These are phyloP conservation scores for Passer montanus DNA, from an alignment of 2,113 vertebrate species.

Conservation along the genomic window DNA sequence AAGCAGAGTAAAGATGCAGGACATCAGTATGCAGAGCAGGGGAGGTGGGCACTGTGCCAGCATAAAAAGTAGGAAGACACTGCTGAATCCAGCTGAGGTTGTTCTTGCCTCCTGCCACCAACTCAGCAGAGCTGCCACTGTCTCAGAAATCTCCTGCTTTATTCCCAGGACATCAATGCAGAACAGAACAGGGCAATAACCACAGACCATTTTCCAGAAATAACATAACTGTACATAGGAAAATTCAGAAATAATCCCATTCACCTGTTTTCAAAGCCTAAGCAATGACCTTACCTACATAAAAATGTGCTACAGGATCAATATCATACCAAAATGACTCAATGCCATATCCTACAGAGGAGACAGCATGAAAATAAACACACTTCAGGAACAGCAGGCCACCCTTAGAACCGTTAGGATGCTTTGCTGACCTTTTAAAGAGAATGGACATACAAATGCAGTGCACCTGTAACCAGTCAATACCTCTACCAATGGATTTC, in stretches of 20 bases:
- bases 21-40: conserved; percentile 52
- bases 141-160: not conserved
- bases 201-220: not conserved
- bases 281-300: not conserved
- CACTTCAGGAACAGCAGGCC: not conserved
- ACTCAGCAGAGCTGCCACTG: not conserved
- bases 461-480: not conserved
- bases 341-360: not conserved
- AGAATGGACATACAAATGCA: not conserved
- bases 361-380: not conserved
- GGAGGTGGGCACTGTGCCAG: not conserved
- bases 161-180: not conserved
- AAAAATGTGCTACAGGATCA: not conserved
- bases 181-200: not conserved
- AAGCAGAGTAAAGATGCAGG: conserved; percentile 13
- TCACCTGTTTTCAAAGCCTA: not conserved
- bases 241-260: not conserved
- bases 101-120: not conserved
- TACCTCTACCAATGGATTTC: not conserved
- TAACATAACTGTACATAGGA: not conserved
- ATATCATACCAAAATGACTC: not conserved
- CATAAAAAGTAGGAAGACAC: conserved; percentile 13
- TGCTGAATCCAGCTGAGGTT: not conserved
- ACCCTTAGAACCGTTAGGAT: not conserved
- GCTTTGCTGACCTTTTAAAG: conserved; percentile 1